These are phyloP conservation scores for Drosophila lacertosa DNA, from an alignment of 1,140 invertebrate species.

Conservation along the genomic window DNA sequence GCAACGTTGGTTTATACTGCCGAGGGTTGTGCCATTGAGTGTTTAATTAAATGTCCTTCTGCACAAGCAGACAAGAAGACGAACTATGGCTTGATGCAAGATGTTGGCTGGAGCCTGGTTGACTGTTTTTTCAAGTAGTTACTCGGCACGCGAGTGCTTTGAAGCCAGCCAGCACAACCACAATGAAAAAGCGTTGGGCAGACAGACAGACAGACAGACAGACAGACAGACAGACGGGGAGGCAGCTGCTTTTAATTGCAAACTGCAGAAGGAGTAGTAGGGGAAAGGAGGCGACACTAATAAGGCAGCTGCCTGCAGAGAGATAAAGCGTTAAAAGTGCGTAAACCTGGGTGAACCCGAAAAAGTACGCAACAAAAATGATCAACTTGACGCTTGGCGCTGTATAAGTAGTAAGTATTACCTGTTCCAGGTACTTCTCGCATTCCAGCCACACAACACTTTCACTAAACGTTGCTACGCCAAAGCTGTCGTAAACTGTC, in stretches of 20 bases:
- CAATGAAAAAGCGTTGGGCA: background rate
- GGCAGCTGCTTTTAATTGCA: conserved; percentile 40
- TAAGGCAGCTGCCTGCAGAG: conserved; percentile 59
- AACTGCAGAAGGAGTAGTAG: background rate
- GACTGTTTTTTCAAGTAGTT: conserved; percentile 19
- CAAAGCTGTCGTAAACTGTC: conserved; percentile 51
- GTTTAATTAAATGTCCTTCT: conserved; percentile 47
- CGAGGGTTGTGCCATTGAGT: conserved; percentile 24
- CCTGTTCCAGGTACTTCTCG: background rate
- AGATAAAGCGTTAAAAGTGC: conserved; percentile 54
- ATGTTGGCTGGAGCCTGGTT: background rate
- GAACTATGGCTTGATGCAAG: background rate
- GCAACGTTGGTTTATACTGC: background rate
- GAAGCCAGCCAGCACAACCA: conserved; percentile 1
- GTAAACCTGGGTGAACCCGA: conserved; percentile 42
- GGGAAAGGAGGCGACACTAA: conserved; percentile 37
- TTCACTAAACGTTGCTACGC: conserved; percentile 22
- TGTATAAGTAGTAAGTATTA: conserved; percentile 1
- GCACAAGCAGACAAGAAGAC: conserved; percentile 5
- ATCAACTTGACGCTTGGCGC: conserved; percentile 22
- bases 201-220: background rate
- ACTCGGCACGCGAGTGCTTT: conserved; percentile 16
- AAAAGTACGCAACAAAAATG: conserved; percentile 22
- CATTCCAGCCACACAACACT: conserved; percentile 24
- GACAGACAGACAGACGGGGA: background rate